These are phyloP conservation scores for Astreopora myriophthalma DNA, from an alignment of 64 coral and sea anemone genomes.

Conservation along the genomic window DNA sequence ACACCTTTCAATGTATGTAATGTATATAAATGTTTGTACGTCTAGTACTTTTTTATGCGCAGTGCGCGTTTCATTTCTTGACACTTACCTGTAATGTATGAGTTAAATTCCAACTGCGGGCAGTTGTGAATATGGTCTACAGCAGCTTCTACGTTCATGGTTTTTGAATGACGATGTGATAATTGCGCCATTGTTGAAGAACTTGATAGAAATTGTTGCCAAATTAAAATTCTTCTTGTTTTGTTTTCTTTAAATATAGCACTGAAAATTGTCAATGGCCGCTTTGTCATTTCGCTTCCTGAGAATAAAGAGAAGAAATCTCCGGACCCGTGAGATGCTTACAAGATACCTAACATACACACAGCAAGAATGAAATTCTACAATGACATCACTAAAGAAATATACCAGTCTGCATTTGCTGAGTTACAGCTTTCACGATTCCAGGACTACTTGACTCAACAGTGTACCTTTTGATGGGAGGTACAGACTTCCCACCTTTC, in stretches of 20 bases:
- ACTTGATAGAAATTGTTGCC: neutral
- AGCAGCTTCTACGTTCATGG: neutral
- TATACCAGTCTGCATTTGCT: too few relatives aligned
- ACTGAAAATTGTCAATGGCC: neutral
- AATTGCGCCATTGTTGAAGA: neutral
- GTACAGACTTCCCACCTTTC: too few relatives aligned
- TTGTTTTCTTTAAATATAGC: neutral
- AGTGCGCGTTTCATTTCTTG: neutral
- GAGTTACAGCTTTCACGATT: too few relatives aligned
- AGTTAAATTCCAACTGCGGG: neutral
- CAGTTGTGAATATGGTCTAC: neutral
- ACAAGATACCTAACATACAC: too few relatives aligned
- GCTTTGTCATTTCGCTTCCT: too few relatives aligned
- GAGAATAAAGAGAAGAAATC: too few relatives aligned
- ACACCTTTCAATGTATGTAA: neutral
- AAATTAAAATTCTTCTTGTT: neutral
- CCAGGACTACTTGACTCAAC: too few relatives aligned
- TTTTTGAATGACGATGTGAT: neutral
- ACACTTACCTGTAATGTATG: neutral
- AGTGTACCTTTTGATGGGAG: too few relatives aligned
- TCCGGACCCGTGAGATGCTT: too few relatives aligned
- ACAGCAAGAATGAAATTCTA: too few relatives aligned
- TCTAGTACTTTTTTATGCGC: neutral
- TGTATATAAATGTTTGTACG: neutral
- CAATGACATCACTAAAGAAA: too few relatives aligned